A percentile compares a stretch with the other conserved stretches of the same genome.
phyloP scores from a whole-genome alignment of 2,888 invertebrate genomes.

The Liodrosophila aerea region DNA sequence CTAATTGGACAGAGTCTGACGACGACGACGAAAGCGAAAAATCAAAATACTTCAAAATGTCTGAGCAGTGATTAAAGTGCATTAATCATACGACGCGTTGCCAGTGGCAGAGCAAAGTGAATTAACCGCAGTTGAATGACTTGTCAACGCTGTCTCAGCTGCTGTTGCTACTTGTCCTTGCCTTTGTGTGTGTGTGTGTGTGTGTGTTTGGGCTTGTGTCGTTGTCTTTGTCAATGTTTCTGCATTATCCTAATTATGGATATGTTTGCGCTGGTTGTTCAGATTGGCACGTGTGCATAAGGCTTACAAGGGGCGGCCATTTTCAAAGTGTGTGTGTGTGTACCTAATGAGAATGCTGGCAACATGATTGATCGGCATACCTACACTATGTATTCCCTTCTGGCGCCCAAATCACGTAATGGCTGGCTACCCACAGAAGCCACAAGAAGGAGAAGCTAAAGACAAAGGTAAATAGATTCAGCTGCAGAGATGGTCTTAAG shows the following conservation, averaged over 20 bases:
- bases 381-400: too few species aligned
- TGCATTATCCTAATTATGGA: conserved; percentile 68
- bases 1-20: conserved; percentile 44
- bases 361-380: conserved; percentile 42
- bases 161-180: conserved; percentile 4
- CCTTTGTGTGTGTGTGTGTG: neutral
- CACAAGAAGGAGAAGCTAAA: neutral
- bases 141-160: conserved; percentile 40
- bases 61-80: conserved; percentile 43
- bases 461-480: neutral
- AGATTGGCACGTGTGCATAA: conserved; percentile 47
- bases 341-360: conserved; percentile 25
- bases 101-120: conserved; percentile 8
- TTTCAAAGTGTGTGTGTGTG: too few species aligned
- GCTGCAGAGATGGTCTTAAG: neutral
- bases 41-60: conserved; percentile 33
- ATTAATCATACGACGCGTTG: conserved; percentile 60
- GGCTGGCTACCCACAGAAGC: conserved; percentile 1
- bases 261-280: conserved; percentile 33
- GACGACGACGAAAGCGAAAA: conserved; percentile 22
- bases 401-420: conserved; percentile 22
- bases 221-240: conserved; percentile 32
- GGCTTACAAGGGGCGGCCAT: conserved; percentile 10
- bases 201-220: too few species aligned
- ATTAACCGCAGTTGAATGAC: conserved; percentile 49